A percentile compares a stretch with the other conserved stretches of the same genome.
phyloP scores from a whole-genome alignment of 2,113 vertebrate genomes.

The Centropristis striata region DNA sequence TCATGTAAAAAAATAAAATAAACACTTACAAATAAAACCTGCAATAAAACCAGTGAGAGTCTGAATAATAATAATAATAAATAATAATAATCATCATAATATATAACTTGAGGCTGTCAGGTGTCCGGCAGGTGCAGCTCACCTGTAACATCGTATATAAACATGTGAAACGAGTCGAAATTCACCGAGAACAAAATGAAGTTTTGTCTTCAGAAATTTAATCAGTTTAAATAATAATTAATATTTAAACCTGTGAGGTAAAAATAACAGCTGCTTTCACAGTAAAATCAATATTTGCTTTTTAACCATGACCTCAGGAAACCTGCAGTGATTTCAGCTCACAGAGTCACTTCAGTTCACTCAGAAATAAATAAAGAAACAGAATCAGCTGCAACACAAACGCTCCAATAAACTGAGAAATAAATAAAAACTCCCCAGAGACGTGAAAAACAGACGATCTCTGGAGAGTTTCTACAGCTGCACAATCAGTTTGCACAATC shows the following conservation, averaged over 20 bases:
- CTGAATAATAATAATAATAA: too few relatives aligned
- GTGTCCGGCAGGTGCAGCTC: slow-evolving; percentile 17
- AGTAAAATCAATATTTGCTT: not conserved
- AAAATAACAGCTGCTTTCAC: not conserved
- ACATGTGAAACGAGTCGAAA: not conserved
- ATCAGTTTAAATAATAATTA: too few relatives aligned
- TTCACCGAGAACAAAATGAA: not conserved
- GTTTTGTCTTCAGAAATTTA: not conserved
- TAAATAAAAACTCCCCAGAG: not conserved
- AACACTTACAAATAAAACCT: too few relatives aligned
- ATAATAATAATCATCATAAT: too few relatives aligned
- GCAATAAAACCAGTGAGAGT: too few relatives aligned
- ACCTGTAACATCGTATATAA: not conserved
- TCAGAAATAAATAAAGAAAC: not conserved
- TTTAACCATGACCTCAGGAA: not conserved
- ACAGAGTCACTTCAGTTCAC: not conserved
- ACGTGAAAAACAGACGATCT: not conserved
- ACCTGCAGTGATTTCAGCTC: not conserved
- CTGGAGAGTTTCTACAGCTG: not conserved
- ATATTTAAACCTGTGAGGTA: not conserved
- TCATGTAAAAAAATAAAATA: too few relatives aligned
- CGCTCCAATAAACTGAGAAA: not conserved
- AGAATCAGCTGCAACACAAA: too few relatives aligned
- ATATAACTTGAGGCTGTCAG: too few relatives aligned
- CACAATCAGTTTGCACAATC: too few relatives aligned